phyloP scores from a whole-genome alignment of 2,888 invertebrate species.

The Amiota communis region DNA sequence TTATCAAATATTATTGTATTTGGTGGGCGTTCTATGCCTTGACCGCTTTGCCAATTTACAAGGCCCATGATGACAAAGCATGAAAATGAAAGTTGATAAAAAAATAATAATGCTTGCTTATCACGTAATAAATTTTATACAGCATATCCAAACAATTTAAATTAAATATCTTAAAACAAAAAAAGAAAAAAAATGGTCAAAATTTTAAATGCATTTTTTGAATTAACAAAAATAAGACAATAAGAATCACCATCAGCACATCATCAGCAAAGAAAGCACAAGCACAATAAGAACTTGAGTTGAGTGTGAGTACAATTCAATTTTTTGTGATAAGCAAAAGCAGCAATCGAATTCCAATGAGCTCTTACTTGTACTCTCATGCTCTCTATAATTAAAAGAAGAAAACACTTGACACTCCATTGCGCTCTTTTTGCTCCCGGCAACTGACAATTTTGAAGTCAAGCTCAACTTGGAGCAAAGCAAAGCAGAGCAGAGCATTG shows the following conservation, averaged over 20 bases:
- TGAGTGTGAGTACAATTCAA: not conserved
- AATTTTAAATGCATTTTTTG: not conserved
- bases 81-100: not conserved
- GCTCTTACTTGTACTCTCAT: not conserved
- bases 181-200: no score
- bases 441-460: not conserved
- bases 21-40: not conserved
- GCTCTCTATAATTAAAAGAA: not conserved
- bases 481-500: not conserved
- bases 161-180: no score
- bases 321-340: not conserved
- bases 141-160: no score
- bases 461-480: not conserved
- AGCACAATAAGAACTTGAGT: not conserved
- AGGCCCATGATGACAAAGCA: not conserved
- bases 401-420: not conserved
- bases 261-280: no score
- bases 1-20: no score
- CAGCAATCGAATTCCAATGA: not conserved
- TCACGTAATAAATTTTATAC: not conserved
- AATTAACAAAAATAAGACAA: no score
- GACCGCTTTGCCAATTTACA: conserved; percentile 1
- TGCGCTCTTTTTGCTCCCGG: not conserved
- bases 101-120: not conserved
- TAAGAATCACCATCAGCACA: no score